Base-by-base conservation (phyloP, 2,888 invertebrate species). In the Macrosoma leucophasiata region DNA sequence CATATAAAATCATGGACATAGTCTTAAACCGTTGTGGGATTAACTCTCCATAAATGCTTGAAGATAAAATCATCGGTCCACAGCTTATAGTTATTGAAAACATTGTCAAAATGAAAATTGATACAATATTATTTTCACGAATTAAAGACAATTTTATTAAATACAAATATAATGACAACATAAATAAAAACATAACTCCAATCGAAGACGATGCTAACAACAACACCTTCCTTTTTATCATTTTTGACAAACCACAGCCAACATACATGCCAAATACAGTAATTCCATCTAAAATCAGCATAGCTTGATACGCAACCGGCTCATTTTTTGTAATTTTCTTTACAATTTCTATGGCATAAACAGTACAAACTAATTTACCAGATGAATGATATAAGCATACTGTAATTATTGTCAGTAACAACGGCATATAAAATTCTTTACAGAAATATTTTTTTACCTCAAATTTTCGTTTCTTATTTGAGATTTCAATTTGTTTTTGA, bases 231-330 rank as follows among this genome's bases (percentile, higher is more conserved):
- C 57, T 47, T 39, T 48, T 57, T 0, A 57, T 13, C 8, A 33
- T 26, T 40, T 42, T 61, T 0, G 52, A 31, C 6, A 50, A n/a
- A 8, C 36, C 9, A 31, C 48, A 46, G 0, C 51, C 52, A 0
- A 48, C 8, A 25, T 63, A 64, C 58, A 60, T 59, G 26, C 60
- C 52, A 0, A 50, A 3, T 4, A 55, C 45, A 12, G 52, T 45
- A 1, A 48, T 30, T n/a, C 15, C 38, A 6, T 42, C 41, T 7
- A 42, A 21, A 10, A 33, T 30, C n/a, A 42, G 26, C 41, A 42
- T 42, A 2, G 33, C 33, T 4, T 26, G 11, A 13, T 39, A 42
- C 0, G 41, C 41, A 4, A 27, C 14, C 4, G 11, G 9, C 21
- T 42, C 38, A 18, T 18, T 30, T 4, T 25, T 25, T 11, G 36